phyloP scores from a whole-genome alignment of 2,797 vertebrate species.

The Spizella passerina region DNA sequence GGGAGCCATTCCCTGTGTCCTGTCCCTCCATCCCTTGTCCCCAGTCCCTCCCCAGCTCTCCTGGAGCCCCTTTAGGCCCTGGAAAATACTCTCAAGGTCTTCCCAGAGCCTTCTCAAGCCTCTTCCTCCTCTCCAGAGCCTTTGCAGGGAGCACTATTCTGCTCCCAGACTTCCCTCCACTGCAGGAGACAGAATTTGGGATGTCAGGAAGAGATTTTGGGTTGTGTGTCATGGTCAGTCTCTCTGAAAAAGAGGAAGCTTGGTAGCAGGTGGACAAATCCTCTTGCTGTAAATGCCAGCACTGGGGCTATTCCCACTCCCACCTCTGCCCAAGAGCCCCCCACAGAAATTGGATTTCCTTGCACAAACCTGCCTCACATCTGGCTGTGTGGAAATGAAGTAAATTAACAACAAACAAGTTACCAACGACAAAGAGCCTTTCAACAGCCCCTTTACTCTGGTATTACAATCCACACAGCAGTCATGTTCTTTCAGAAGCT shows the following conservation, averaged over 20 bases:
- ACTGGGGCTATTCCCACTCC: not conserved
- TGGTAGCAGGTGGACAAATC: not conserved
- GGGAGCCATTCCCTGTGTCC: not conserved
- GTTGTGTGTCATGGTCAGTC: rapidly evolving
- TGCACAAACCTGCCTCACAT: rapidly evolving
- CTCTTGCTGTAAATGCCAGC: rapidly evolving
- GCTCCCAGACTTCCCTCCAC: rapidly evolving
- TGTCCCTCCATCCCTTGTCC: not conserved
- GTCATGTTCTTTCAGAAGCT: not conserved
- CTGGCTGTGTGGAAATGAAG: not conserved
- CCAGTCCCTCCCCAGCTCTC: not conserved
- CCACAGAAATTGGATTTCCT: not conserved
- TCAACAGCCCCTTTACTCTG: not conserved
- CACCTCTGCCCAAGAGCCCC: not conserved
- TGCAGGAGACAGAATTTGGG: not conserved
- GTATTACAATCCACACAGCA: not conserved
- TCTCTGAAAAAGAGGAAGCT: no score
- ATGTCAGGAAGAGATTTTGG: rapidly evolving
- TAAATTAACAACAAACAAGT: not conserved
- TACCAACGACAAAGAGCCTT: not conserved
- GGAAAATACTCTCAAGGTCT: not conserved
- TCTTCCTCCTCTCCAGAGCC: not conserved
- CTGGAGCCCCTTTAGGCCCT: not conserved
- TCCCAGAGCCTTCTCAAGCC: not conserved
- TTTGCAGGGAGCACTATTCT: rapidly evolving